Percentiles rank a stretch among this genome's conserved stretches.
These are phyloP conservation scores for Microcebus griseorufus DNA, from an alignment of 2,113 vertebrate species.

Conservation along the genomic window DNA sequence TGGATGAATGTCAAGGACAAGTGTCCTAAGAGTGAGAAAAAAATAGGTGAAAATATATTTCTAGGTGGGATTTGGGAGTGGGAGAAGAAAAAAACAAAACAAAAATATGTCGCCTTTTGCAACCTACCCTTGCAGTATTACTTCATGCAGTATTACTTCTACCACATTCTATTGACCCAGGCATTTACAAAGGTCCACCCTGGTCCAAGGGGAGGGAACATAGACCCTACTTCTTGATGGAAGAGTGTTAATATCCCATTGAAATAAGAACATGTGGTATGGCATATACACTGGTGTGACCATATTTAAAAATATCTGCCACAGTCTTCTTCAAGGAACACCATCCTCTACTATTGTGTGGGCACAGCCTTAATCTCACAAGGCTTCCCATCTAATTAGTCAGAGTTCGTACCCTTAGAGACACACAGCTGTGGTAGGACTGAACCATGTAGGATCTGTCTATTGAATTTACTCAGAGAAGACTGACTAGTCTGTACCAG, in stretches of 20 bases:
- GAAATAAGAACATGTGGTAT: neutral
- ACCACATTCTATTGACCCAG: neutral
- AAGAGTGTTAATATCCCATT: neutral
- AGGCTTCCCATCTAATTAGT: neutral
- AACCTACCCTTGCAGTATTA: neutral
- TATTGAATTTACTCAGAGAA: neutral
- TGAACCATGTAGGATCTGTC: neutral
- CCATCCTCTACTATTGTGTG: neutral
- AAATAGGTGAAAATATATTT: neutral
- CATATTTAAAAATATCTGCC: neutral
- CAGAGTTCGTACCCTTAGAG: neutral
- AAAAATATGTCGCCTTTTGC: neutral
- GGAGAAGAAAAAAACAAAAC: too few species aligned
- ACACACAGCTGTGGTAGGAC: neutral
- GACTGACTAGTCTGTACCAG: neutral
- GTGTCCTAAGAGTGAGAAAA: neutral
- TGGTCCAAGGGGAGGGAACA: neutral
- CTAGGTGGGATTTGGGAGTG: too few species aligned
- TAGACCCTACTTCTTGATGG: neutral
- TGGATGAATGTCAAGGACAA: neutral
- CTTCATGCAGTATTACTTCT: neutral
- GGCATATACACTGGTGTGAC: neutral
- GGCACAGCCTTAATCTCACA: neutral
- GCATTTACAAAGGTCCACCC: neutral
- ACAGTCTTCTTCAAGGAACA: neutral